Percentiles rank a stretch among this genome's conserved stretches.
Evolutionary conservation across 2,113 vertebrate genomes (phyloP).

Genomic region (Willisornis vidua): DNA sequence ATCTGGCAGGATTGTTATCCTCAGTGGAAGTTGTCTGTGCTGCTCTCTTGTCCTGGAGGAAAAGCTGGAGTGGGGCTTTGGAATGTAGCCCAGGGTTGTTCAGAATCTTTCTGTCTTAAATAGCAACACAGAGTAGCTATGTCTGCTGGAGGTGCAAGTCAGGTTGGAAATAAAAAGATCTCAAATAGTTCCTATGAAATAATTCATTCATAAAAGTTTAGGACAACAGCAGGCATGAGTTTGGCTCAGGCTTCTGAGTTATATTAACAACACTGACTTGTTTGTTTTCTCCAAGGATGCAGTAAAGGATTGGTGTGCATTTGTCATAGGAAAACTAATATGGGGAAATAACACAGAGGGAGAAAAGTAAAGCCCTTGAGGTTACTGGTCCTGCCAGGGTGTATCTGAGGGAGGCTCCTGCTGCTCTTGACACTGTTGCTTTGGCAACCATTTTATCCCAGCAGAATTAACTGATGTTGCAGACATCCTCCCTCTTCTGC

Average conservation of each 20-base stretch:
- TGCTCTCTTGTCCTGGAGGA: neutral
- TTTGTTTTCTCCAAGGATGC: neutral
- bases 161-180: neutral
- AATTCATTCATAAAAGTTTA: neutral
- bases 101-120: neutral
- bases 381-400: neutral
- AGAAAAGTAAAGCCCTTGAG: neutral
- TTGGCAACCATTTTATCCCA: neutral
- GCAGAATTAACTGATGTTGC: neutral
- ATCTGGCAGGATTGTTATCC: neutral
- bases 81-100: neutral
- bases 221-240: neutral
- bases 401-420: neutral
- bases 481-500: neutral
- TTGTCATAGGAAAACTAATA: neutral
- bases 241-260: neutral
- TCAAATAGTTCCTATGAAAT: neutral
- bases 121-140: neutral
- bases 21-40: accelerated
- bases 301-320: neutral
- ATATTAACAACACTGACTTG: neutral
- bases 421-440: neutral
- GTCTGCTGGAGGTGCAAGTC: neutral
- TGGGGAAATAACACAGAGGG: neutral
- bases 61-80: neutral